Percentiles rank a stretch among this genome's conserved stretches.
Conservation (phyloP, 2,888 invertebrate genomes). For the Thysanoteuthis rhombus region DNA sequence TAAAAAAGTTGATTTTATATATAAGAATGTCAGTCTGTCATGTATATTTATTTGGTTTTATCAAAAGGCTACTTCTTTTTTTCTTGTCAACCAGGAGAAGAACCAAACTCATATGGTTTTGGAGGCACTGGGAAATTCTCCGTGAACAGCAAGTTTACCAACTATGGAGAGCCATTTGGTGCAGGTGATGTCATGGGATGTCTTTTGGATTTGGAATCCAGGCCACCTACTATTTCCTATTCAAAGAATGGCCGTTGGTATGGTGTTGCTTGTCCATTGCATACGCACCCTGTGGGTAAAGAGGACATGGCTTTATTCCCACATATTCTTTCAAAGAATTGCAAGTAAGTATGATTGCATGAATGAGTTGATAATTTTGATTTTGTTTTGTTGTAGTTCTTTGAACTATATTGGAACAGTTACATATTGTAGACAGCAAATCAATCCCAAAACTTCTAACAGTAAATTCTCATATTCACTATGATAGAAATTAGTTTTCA, state of each 20-base stretch:
- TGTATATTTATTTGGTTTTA: neutral
- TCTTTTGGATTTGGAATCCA: conserved; percentile 76
- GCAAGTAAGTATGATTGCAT: conserved; percentile 53
- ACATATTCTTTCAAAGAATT: conserved; percentile 87
- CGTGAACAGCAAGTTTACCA: conserved; percentile 78
- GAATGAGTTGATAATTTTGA: too few relatives aligned
- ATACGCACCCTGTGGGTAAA: conserved; percentile 72
- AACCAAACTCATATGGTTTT: conserved; percentile 78
- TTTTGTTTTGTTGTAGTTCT: too few relatives aligned
- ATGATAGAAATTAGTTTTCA: too few relatives aligned
- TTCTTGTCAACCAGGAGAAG: conserved; percentile 72
- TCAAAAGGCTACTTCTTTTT: neutral
- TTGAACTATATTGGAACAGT: neutral
- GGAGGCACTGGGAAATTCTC: conserved; percentile 85
- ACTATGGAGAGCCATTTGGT: conserved; percentile 78
- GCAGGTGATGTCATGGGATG: conserved; percentile 82
- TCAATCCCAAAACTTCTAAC: neutral
- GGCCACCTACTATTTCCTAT: conserved; percentile 79
- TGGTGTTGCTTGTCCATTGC: conserved; percentile 79
- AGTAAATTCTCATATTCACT: neutral
- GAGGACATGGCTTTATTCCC: conserved; percentile 81
- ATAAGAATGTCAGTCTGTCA: neutral
- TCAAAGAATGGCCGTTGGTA: conserved; percentile 82
- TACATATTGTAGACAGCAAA: neutral
- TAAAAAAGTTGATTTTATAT: neutral